A percentile compares a stretch with the other conserved stretches of the same genome.
These are phyloP conservation scores for Calameuta pallipes DNA, from an alignment of 2,888 invertebrate genomes.

Conservation along the genomic window DNA sequence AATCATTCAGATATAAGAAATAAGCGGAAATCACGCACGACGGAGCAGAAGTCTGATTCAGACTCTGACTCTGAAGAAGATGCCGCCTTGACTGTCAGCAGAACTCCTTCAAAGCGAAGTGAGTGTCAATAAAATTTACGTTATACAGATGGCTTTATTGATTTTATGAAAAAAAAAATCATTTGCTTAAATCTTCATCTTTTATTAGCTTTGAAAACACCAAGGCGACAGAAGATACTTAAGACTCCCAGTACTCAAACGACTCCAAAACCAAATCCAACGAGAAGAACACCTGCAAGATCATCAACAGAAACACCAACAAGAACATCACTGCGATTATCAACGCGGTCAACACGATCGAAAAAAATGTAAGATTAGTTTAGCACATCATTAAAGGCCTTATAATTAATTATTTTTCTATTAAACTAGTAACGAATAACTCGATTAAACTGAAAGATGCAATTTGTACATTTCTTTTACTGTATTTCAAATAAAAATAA, in stretches of 20 bases:
- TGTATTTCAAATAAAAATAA: background rate
- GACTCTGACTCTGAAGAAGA: background rate
- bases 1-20: background rate
- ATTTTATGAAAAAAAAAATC: background rate
- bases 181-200: background rate
- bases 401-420: background rate
- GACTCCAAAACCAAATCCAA: conserved; percentile 1
- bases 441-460: too few relatives aligned
- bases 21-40: background rate
- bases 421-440: background rate
- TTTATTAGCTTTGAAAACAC: background rate
- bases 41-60: background rate
- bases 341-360: conserved; percentile 14
- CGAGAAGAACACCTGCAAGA: conserved; percentile 1
- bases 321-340: conserved; percentile 16
- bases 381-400: background rate
- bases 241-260: background rate
- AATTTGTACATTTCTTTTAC: background rate
- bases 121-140: background rate
- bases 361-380: background rate
- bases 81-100: background rate
- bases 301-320: conserved; percentile 7
- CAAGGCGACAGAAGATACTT: conserved; percentile 6
- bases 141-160: background rate
- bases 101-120: background rate